Evolutionary conservation across 2,888 invertebrate genomes (phyloP).

Genomic region (Rhamphomyia laevipes): DNA sequence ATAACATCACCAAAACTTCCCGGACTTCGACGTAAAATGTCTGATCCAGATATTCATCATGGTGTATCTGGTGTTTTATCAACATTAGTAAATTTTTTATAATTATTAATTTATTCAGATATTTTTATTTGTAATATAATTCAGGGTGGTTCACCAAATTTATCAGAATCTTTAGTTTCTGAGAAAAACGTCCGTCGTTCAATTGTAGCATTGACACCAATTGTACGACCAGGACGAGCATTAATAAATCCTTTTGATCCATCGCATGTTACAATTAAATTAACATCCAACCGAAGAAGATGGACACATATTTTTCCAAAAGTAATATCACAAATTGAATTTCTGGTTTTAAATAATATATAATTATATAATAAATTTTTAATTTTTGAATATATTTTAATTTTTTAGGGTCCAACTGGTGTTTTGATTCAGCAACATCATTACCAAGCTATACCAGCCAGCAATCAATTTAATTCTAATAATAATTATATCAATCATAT

Average conservation of each 20-base stretch:
- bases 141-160: slow-evolving; percentile 28
- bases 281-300: slow-evolving; percentile 85
- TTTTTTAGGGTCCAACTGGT: slow-evolving; percentile 62
- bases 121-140: slow-evolving; percentile 2
- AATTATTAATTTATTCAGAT: background rate
- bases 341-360: background rate
- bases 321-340: slow-evolving; percentile 13
- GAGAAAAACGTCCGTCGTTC: slow-evolving; percentile 32
- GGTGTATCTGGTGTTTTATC: slow-evolving; percentile 48
- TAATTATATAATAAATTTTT: background rate
- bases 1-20: slow-evolving; percentile 41
- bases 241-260: slow-evolving; percentile 98
- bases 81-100: slow-evolving; percentile 25
- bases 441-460: slow-evolving; percentile 71
- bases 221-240: slow-evolving; percentile 65
- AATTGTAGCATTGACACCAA: slow-evolving; percentile 39
- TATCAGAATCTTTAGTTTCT: slow-evolving; percentile 33
- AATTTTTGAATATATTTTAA: slow-evolving; percentile 4
- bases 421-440: slow-evolving; percentile 88
- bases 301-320: slow-evolving; percentile 99
- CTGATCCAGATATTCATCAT: slow-evolving; percentile 79
- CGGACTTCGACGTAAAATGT: slow-evolving; percentile 62
- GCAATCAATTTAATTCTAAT: slow-evolving; percentile 25
- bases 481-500: slow-evolving; percentile 19
- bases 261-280: slow-evolving; percentile 89